A percentile compares a stretch with the other conserved stretches of the same genome.
phyloP scores from a whole-genome alignment of 2,888 invertebrate genomes.

The Sussaba pulchella region DNA sequence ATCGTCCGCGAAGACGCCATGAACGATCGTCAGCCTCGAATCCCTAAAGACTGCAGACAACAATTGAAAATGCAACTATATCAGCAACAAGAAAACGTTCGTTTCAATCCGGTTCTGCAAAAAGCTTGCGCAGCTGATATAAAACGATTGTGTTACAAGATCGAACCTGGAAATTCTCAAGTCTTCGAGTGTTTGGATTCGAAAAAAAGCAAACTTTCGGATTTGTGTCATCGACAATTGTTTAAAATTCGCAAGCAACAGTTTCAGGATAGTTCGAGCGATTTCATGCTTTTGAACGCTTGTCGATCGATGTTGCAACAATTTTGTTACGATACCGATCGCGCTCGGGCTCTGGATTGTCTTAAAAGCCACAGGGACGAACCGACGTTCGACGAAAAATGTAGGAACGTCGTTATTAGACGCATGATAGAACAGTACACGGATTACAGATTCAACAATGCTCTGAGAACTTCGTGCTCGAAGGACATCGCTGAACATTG shows the following conservation, averaged over 20 bases:
- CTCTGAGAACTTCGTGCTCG: slow-evolving; percentile 92
- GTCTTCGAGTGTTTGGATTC: slow-evolving; percentile 92
- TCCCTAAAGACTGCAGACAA: slow-evolving; percentile 95
- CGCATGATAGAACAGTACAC: slow-evolving; percentile 96
- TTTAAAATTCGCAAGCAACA: slow-evolving; percentile 95
- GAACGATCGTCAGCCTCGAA: slow-evolving; percentile 90
- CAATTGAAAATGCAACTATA: slow-evolving; percentile 96
- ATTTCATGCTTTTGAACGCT: slow-evolving; percentile 92
- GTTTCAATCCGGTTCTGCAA: slow-evolving; percentile 93
- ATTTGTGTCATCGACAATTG: slow-evolving; percentile 91
- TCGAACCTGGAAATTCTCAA: slow-evolving; percentile 89
- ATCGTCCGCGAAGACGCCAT: slow-evolving; percentile 94
- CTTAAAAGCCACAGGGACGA: slow-evolving; percentile 92
- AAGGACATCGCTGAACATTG: slow-evolving; percentile 92
- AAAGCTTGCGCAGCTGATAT: slow-evolving; percentile 93
- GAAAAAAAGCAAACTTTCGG: slow-evolving; percentile 87
- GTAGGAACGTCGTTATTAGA: slow-evolving; percentile 93
- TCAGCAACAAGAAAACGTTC: slow-evolving; percentile 95
- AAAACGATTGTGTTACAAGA: slow-evolving; percentile 88
- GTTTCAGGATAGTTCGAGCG: slow-evolving; percentile 93
- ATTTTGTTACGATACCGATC: slow-evolving; percentile 91
- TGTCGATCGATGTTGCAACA: slow-evolving; percentile 95
- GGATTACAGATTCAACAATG: slow-evolving; percentile 95
- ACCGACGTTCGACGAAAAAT: slow-evolving; percentile 92
- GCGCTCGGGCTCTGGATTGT: slow-evolving; percentile 90